These are phyloP conservation scores for Dryobota labecula DNA, from an alignment of 2,888 invertebrate species.

Conservation along the genomic window DNA sequence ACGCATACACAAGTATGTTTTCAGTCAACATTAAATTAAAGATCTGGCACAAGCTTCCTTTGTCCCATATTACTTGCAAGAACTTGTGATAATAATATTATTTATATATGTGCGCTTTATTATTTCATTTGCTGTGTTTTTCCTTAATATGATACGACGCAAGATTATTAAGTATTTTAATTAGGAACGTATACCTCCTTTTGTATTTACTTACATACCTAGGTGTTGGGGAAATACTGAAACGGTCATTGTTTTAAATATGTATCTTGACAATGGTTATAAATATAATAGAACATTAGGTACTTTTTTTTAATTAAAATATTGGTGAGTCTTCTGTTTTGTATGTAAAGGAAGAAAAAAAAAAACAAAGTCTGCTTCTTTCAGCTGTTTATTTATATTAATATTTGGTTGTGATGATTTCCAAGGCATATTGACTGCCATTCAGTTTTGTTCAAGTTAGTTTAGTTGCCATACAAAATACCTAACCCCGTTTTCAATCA, in stretches of 20 bases:
- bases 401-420: neutral
- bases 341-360: neutral
- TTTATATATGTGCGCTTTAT: constrained; percentile 22
- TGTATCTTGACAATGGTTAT: constrained; percentile 21
- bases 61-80: constrained; percentile 42
- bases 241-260: constrained; percentile 29
- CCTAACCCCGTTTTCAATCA: neutral
- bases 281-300: constrained; percentile 6
- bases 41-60: constrained; percentile 29
- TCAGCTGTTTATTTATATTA: neutral
- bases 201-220: constrained; percentile 23
- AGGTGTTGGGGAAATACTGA: constrained; percentile 51
- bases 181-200: constrained; percentile 53
- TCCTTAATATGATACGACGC: constrained; percentile 54
- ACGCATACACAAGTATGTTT: constrained; percentile 10
- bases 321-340: neutral
- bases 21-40: constrained; percentile 11
- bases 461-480: neutral
- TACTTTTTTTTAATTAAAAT: neutral
- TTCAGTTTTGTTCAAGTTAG: neutral
- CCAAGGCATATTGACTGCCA: neutral
- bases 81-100: constrained; percentile 48
- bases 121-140: constrained; percentile 44
- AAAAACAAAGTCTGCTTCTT: neutral
- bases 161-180: constrained; percentile 62